Evolutionary conservation across 2,888 invertebrate species (phyloP).

Genomic region (Noctuana brunneofusca): DNA sequence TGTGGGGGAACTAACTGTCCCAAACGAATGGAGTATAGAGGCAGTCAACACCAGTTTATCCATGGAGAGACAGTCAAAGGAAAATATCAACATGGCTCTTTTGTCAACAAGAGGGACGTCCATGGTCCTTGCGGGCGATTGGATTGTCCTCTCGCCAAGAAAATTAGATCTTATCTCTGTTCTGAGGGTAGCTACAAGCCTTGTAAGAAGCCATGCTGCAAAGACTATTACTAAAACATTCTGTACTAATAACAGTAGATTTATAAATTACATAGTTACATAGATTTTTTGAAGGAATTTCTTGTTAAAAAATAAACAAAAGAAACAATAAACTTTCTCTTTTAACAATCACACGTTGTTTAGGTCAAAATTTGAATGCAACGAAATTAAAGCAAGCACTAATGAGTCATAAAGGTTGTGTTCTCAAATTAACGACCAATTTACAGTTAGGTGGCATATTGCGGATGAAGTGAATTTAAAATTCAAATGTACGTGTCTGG

Average conservation of each 20-base stretch:
- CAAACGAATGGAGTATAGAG: constrained; percentile 73
- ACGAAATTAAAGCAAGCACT: constrained; percentile 41
- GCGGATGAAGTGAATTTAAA: constrained; percentile 17
- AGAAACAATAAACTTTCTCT: constrained; percentile 41
- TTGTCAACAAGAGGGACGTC: constrained; percentile 74
- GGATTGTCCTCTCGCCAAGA: constrained; percentile 75
- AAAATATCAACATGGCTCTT: constrained; percentile 70
- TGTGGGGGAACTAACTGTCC: constrained; percentile 78
- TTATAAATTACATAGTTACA: neutral
- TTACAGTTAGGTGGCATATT: constrained; percentile 32
- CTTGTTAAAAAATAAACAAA: neutral
- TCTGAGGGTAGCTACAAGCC: constrained; percentile 70
- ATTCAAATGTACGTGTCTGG: constrained; percentile 3
- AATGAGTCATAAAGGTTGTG: constrained; percentile 44
- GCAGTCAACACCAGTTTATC: constrained; percentile 75
- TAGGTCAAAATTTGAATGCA: constrained; percentile 42
- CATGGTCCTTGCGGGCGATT: constrained; percentile 76
- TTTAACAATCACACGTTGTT: constrained; percentile 40
- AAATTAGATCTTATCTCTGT: constrained; percentile 64
- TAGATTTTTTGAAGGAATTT: neutral
- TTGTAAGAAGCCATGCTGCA: constrained; percentile 69
- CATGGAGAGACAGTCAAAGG: constrained; percentile 67
- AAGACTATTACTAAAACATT: constrained; percentile 61
- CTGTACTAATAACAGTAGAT: neutral
- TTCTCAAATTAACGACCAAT: constrained; percentile 18